phyloP scores from a whole-genome alignment of 1,140 invertebrate species.

The Lethrus apterus region DNA sequence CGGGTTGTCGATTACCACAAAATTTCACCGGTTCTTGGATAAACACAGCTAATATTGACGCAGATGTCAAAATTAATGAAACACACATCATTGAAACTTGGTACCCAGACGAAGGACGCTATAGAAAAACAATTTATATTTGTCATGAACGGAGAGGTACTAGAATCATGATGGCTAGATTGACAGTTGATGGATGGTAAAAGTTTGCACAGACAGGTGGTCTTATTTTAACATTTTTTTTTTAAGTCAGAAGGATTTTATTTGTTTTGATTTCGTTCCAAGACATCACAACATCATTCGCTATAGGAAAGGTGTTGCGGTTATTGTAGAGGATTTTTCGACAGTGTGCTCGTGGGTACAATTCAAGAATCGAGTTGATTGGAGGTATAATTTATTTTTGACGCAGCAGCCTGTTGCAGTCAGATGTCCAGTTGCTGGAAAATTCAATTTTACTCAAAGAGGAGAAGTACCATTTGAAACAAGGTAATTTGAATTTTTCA shows the following conservation, averaged over 20 bases:
- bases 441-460: slow-evolving; percentile 86
- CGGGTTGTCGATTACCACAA: slow-evolving; percentile 84
- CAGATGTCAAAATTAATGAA: slow-evolving; percentile 88
- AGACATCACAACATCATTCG: slow-evolving; percentile 92
- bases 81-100: slow-evolving; percentile 94
- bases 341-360: slow-evolving; percentile 93
- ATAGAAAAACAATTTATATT: slow-evolving; percentile 85
- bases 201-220: not conserved
- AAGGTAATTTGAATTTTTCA: slow-evolving; percentile 35
- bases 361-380: slow-evolving; percentile 74
- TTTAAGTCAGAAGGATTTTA: slow-evolving; percentile 90
- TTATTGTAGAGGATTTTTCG: slow-evolving; percentile 82
- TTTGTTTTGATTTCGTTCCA: slow-evolving; percentile 94
- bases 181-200: slow-evolving; percentile 93
- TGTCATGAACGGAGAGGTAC: slow-evolving; percentile 83
- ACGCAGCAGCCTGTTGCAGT: slow-evolving; percentile 88
- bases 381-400: slow-evolving; percentile 84
- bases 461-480: slow-evolving; percentile 86
- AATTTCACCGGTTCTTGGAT: slow-evolving; percentile 95
- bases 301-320: slow-evolving; percentile 82
- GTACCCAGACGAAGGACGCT: slow-evolving; percentile 84
- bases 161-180: slow-evolving; percentile 88
- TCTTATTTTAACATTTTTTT: slow-evolving; percentile 20
- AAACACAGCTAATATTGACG: slow-evolving; percentile 93
- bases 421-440: slow-evolving; percentile 91